A percentile compares a stretch with the other conserved stretches of the same genome.
phyloP scores from a whole-genome alignment of 2,113 vertebrate species.

The Cercocebus atys region DNA sequence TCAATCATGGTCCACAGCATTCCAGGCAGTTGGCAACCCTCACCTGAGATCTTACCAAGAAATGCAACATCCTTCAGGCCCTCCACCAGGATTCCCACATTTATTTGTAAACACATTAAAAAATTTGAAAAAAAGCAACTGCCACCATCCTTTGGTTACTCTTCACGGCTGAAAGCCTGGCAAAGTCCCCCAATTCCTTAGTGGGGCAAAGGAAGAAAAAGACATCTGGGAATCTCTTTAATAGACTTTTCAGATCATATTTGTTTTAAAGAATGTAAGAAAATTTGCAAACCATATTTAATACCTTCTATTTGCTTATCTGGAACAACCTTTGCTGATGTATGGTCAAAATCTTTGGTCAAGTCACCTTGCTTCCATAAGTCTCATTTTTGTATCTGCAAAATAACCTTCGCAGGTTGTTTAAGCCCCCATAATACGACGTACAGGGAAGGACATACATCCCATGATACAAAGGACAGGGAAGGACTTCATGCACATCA shows the following conservation, averaged over 20 bases:
- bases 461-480: neutral
- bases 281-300: neutral
- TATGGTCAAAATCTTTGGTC: neutral
- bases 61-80: neutral
- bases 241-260: neutral
- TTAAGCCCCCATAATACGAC: neutral
- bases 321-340: neutral
- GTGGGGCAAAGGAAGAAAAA: rapidly evolving
- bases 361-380: neutral
- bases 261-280: neutral
- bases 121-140: neutral
- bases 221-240: neutral
- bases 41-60: neutral
- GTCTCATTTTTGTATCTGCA: neutral
- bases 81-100: neutral
- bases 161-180: neutral
- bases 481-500: neutral
- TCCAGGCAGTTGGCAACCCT: neutral
- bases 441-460: neutral
- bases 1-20: neutral
- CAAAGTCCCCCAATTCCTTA: neutral
- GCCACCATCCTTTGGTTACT: neutral
- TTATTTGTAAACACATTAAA: neutral
- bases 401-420: neutral
- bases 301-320: neutral